Evolutionary conservation across 2,113 vertebrate genomes (phyloP).

Genomic region (Corythornis vintsioides): DNA sequence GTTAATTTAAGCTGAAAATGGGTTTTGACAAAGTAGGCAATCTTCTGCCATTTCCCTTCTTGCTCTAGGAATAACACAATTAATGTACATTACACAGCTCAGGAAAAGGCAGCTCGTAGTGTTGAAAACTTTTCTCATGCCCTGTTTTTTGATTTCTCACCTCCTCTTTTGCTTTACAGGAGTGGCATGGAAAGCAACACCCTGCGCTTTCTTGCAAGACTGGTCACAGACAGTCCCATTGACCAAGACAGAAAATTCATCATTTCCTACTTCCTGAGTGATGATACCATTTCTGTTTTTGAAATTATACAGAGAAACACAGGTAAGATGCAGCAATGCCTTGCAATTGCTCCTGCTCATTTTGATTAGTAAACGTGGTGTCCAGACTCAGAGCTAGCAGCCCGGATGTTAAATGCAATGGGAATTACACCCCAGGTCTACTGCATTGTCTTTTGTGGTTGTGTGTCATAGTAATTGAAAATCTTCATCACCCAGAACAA

Average conservation of each 20-base stretch:
- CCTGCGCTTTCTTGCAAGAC: conserved; percentile 82
- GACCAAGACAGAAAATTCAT: conserved; percentile 81
- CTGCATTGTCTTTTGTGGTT: neutral
- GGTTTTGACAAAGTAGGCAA: neutral
- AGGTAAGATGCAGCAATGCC: conserved; percentile 73
- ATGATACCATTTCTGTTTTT: conserved; percentile 87
- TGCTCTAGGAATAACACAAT: neutral
- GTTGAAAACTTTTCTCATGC: neutral
- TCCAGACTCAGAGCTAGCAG: neutral
- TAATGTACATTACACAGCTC: neutral
- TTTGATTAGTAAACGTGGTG: neutral
- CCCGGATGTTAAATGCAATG: neutral
- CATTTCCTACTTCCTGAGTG: conserved; percentile 85
- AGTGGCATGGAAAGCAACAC: conserved; percentile 80
- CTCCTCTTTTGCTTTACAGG: conserved; percentile 63
- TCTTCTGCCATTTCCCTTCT: neutral
- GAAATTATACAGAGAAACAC: conserved; percentile 82
- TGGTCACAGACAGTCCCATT: conserved; percentile 70
- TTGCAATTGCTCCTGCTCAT: neutral
- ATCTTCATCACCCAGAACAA: neutral
- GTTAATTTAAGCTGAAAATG: conserved; percentile 27
- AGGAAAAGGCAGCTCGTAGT: neutral
- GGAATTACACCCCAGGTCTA: neutral
- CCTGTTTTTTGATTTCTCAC: neutral
- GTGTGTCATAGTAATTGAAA: neutral